Conservation (phyloP, 2,888 invertebrate genomes). For the Agonopterix alstromeriana region DNA sequence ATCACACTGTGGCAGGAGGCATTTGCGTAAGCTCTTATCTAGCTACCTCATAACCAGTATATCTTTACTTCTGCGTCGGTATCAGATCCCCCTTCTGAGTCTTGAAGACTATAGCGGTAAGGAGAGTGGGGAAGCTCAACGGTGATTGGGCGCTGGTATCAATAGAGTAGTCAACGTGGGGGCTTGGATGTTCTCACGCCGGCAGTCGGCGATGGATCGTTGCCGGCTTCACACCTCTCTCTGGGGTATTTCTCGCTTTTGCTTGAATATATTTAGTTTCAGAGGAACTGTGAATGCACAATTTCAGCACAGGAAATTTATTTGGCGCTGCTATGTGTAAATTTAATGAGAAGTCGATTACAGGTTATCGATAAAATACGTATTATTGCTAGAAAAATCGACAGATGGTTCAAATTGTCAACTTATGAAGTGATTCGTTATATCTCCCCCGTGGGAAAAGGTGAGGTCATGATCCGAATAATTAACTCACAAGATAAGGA, state of each 20-base stretch:
- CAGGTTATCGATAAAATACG: no score
- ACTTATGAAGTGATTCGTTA: no score
- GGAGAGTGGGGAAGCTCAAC: constrained; percentile 22
- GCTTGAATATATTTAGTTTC: neutral
- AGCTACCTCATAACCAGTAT: constrained; percentile 30
- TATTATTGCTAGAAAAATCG: no score
- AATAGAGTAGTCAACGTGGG: constrained; percentile 49
- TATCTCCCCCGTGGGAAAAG: neutral
- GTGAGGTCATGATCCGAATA: constrained; percentile 2
- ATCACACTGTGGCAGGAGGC: constrained; percentile 49
- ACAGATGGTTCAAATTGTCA: no score
- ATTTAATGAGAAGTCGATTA: no score
- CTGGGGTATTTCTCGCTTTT: constrained; percentile 19
- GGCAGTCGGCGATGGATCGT: constrained; percentile 67
- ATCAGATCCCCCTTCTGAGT: neutral
- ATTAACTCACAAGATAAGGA: neutral
- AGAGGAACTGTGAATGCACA: no score
- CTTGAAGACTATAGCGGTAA: neutral
- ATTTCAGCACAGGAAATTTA: no score
- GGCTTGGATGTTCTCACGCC: constrained; percentile 28
- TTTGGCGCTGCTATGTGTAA: no score
- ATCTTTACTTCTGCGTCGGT: constrained; percentile 16
- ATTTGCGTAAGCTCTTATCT: constrained; percentile 67
- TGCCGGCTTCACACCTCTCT: constrained; percentile 48
- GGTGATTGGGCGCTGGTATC: constrained; percentile 40